phyloP scores from a whole-genome alignment of 2,888 invertebrate species.

The Chalcosyrphus nemorum region DNA sequence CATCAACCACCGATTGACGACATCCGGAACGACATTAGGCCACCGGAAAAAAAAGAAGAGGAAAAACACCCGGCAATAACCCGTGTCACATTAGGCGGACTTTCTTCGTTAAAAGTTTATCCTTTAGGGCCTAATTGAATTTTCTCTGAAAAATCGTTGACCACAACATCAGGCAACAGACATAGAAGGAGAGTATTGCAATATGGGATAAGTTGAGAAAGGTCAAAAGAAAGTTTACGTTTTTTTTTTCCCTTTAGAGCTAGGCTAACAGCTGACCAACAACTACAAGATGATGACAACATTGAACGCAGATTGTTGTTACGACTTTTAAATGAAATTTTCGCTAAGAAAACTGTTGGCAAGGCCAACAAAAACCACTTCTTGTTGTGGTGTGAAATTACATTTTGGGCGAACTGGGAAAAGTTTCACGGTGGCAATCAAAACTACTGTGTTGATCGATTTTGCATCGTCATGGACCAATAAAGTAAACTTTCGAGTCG shows the following conservation, averaged over 20 bases:
- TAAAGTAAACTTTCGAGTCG: conserved; percentile 66
- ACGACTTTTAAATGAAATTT: conserved; percentile 71
- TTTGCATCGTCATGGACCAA: conserved; percentile 64
- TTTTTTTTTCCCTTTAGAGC: neutral
- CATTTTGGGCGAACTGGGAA: conserved; percentile 38
- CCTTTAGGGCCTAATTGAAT: conserved; percentile 69
- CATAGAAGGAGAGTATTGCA: neutral
- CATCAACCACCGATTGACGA: conserved; percentile 57
- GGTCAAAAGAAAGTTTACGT: conserved; percentile 47
- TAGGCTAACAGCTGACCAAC: conserved; percentile 36
- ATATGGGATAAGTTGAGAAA: conserved; percentile 57
- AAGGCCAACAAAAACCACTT: conserved; percentile 18
- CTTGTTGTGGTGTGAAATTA: conserved; percentile 65
- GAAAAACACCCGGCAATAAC: neutral
- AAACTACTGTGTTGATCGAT: conserved; percentile 64
- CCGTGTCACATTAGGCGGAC: conserved; percentile 51
- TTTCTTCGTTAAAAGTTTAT: conserved; percentile 71
- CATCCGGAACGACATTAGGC: conserved; percentile 38
- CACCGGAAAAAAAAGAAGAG: neutral
- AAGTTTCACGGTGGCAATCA: conserved; percentile 59
- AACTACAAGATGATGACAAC: conserved; percentile 60
- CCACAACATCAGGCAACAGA: conserved; percentile 30
- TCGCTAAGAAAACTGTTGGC: neutral
- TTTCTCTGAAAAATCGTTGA: conserved; percentile 66
- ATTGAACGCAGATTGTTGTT: conserved; percentile 59